A percentile compares a stretch with the other conserved stretches of the same genome.
These are phyloP conservation scores for Hycleus phaleratus DNA, from an alignment of 1,140 invertebrate species.

Conservation along the genomic window DNA sequence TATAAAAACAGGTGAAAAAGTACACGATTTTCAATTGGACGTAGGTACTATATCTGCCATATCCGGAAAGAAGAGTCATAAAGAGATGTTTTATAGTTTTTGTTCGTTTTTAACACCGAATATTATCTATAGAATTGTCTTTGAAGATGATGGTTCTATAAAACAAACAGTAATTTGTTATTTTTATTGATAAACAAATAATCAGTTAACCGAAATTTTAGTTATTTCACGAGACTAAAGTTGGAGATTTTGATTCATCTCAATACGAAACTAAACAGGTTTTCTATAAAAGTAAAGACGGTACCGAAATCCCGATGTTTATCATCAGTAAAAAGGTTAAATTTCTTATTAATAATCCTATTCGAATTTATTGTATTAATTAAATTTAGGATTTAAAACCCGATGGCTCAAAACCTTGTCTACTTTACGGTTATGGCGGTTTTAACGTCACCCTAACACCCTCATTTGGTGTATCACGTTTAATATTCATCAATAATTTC, in stretches of 20 bases:
- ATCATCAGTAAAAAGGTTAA: constrained; percentile 53
- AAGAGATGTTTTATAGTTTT: constrained; percentile 91
- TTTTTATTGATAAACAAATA: no score
- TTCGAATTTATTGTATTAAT: constrained; percentile 4
- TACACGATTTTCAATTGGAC: constrained; percentile 70
- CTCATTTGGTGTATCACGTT: constrained; percentile 68
- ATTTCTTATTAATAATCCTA: not conserved
- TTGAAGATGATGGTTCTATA: constrained; percentile 52
- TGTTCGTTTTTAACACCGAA: constrained; percentile 89
- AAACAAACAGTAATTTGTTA: constrained; percentile 53
- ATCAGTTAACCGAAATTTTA: constrained; percentile 38
- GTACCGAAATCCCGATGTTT: constrained; percentile 96
- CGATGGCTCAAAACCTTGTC: constrained; percentile 66
- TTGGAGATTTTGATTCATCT: constrained; percentile 74
- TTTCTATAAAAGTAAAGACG: constrained; percentile 93
- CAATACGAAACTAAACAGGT: constrained; percentile 82
- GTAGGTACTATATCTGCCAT: constrained; percentile 81
- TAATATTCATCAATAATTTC: constrained; percentile 88
- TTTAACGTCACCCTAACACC: constrained; percentile 92
- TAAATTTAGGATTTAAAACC: constrained; percentile 48
- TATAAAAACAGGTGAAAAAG: constrained; percentile 61
- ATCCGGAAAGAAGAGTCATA: constrained; percentile 76
- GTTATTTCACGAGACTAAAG: constrained; percentile 76
- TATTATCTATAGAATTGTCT: constrained; percentile 81
- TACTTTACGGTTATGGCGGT: constrained; percentile 96